Evolutionary conservation across 2,797 vertebrate species (phyloP).

Genomic region (Varecia variegata): DNA sequence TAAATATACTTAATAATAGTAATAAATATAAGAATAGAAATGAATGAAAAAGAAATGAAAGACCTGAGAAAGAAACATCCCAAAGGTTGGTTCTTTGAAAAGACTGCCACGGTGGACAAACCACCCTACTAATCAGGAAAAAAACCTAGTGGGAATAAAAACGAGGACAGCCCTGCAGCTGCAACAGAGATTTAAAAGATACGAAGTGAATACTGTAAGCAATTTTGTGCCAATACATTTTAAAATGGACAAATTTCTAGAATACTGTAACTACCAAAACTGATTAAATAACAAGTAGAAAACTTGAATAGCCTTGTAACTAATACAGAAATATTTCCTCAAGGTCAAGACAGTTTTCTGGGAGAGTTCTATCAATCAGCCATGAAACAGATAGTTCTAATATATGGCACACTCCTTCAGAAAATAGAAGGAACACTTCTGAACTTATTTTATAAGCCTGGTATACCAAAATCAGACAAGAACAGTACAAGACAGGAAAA

Average conservation of each 20-base stretch:
- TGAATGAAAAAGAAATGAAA: background rate
- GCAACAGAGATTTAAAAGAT: background rate
- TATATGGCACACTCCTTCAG: background rate
- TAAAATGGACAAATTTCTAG: background rate
- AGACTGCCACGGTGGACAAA: background rate
- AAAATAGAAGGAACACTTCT: background rate
- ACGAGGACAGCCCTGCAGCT: background rate
- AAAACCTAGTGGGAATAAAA: background rate
- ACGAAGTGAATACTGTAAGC: background rate
- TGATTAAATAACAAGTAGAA: conserved; percentile 25
- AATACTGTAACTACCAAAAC: background rate
- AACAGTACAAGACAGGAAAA: conserved; percentile 15
- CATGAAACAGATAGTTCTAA: background rate
- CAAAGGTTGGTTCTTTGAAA: background rate
- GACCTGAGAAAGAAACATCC: background rate
- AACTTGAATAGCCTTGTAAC: background rate
- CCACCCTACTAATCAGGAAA: background rate
- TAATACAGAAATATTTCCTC: background rate
- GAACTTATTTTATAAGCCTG: conserved; percentile 1
- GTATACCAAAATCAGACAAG: background rate
- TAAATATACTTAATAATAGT: background rate
- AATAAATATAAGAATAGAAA: background rate
- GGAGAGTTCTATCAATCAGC: background rate
- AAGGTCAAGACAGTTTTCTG: background rate
- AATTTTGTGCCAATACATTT: background rate